phyloP scores from a whole-genome alignment of 2,113 vertebrate species.

The Phylloscopus trochiloides region DNA sequence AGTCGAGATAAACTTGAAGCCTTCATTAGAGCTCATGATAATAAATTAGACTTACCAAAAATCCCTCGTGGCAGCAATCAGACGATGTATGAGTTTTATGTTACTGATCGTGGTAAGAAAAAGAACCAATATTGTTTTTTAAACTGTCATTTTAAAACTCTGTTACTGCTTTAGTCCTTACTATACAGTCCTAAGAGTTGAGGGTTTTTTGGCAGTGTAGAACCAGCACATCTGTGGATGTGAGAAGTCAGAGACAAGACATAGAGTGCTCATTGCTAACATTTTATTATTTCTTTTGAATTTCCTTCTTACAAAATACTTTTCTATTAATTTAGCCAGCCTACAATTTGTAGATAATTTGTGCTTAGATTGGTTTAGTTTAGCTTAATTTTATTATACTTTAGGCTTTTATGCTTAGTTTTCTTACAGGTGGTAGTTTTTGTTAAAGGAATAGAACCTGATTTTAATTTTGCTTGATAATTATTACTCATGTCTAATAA shows the following conservation, averaged over 20 bases:
- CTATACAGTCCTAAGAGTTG: not conserved
- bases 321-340: not conserved
- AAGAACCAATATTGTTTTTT: not conserved
- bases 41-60: conserved; percentile 70
- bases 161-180: not conserved
- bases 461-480: not conserved
- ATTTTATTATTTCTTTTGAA: not conserved
- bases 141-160: not conserved
- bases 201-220: not conserved
- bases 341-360: not conserved
- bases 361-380: not conserved
- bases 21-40: conserved; percentile 66
- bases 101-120: conserved; percentile 71
- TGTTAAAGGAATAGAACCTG: not conserved
- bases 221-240: not conserved
- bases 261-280: not conserved
- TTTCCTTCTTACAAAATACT: not conserved
- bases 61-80: conserved; percentile 44
- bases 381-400: not conserved
- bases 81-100: conserved; percentile 78
- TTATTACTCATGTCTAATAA: not conserved
- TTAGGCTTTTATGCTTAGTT: not conserved
- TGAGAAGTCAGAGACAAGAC: not conserved
- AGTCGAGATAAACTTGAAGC: conserved; percentile 74
- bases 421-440: not conserved